Evolutionary conservation across 2,888 invertebrate genomes (phyloP).

Genomic region (Geophilus truncorum): DNA sequence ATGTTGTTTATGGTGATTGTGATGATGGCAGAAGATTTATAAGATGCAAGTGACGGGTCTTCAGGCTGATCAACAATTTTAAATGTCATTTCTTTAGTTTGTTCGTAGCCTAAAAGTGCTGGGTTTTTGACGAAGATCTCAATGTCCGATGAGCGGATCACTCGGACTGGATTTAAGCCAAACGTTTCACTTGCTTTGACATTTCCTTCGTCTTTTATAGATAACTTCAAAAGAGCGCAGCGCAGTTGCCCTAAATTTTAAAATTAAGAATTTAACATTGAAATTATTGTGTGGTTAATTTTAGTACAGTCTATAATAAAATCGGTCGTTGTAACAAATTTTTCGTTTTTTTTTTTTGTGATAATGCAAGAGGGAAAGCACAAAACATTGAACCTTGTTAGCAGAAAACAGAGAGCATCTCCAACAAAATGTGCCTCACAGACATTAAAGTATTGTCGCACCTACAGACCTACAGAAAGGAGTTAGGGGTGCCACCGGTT

Average conservation of each 20-base stretch:
- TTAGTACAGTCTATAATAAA: too few relatives aligned
- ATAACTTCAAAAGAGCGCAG: neutral
- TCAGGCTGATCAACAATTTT: conserved; percentile 41
- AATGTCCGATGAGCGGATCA: conserved; percentile 56
- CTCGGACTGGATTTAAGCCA: conserved; percentile 73
- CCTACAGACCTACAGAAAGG: too few relatives aligned
- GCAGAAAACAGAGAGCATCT: too few relatives aligned
- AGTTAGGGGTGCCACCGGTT: too few relatives aligned
- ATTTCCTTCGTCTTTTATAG: conserved; percentile 59
- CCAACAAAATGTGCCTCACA: too few relatives aligned
- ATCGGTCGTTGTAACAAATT: too few relatives aligned
- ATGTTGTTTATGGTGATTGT: conserved; percentile 75
- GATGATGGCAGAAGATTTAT: conserved; percentile 59
- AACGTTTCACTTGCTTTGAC: conserved; percentile 58
- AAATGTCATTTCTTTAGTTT: conserved; percentile 66
- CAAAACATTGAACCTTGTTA: too few relatives aligned
- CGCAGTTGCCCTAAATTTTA: neutral
- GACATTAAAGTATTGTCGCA: too few relatives aligned
- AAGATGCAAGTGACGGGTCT: neutral
- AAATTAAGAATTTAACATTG: neutral
- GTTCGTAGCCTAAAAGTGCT: conserved; percentile 76
- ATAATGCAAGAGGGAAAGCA: too few relatives aligned
- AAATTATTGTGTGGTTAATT: too few relatives aligned
- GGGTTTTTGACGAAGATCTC: conserved; percentile 78
- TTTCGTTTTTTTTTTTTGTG: too few relatives aligned